Conservation (phyloP, 37 sponge, comb jelly and placozoan genomes). For the Diacarnus erythraeanus region DNA sequence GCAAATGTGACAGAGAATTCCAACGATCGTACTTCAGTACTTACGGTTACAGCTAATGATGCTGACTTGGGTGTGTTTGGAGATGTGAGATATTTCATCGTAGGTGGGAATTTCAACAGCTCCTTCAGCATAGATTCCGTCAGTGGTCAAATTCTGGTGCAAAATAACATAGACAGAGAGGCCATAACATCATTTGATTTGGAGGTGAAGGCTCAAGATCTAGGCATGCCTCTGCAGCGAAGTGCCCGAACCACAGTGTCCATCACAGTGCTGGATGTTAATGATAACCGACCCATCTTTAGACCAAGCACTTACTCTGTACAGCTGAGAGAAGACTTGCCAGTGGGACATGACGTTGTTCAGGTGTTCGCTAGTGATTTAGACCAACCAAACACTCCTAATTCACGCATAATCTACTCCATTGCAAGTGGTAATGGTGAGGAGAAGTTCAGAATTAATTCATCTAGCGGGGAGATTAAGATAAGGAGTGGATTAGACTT, state of each 20-base stretch:
- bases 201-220: conserved; percentile 33
- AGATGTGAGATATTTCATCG: conserved; percentile 35
- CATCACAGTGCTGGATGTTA: conserved; percentile 65
- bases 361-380: conserved; percentile 53
- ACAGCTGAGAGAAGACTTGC: conserved; percentile 32
- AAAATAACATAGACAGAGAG: conserved; percentile 50
- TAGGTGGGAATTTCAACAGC: conserved; percentile 31
- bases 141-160: conserved; percentile 26
- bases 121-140: conserved; percentile 19
- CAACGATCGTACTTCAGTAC: conserved; percentile 6
- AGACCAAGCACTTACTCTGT: conserved; percentile 26
- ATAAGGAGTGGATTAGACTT: conserved; percentile 31
- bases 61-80: conserved; percentile 55
- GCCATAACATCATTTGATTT: neutral
- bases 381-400: conserved; percentile 50
- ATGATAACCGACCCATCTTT: conserved; percentile 82
- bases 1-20: conserved; percentile 29
- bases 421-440: conserved; percentile 20
- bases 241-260: conserved; percentile 19
- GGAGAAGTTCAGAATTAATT: conserved; percentile 6
- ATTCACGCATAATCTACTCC: conserved; percentile 40
- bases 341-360: conserved; percentile 2
- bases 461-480: conserved; percentile 5
- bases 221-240: conserved; percentile 1
- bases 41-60: conserved; percentile 48